These are phyloP conservation scores for Adelges cooleyi DNA, from an alignment of 1,140 invertebrate species.

Conservation along the genomic window DNA sequence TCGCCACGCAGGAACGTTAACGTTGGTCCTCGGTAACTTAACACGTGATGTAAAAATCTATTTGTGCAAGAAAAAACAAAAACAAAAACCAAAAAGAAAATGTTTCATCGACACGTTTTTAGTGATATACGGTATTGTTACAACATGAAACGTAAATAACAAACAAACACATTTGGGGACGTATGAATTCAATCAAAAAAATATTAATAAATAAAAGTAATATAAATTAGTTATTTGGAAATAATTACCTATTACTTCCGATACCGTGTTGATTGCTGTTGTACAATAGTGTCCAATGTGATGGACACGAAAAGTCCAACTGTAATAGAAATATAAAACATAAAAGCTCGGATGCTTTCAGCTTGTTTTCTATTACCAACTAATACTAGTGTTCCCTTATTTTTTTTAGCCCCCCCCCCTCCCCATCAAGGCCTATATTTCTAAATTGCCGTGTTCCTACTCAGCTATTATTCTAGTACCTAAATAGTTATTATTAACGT, in stretches of 20 bases:
- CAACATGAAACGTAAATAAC: background rate
- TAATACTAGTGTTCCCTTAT: background rate
- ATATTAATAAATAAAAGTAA: background rate
- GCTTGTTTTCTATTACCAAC: conserved; percentile 25
- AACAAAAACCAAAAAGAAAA: background rate
- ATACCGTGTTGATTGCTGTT: conserved; percentile 70
- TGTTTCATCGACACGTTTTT: background rate
- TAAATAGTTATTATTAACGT: no score
- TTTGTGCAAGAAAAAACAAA: conserved; percentile 2
- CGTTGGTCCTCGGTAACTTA: conserved; percentile 72
- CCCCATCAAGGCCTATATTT: no score
- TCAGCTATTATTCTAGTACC: no score
- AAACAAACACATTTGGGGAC: background rate
- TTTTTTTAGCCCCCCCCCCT: no score
- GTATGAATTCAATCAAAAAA: no score
- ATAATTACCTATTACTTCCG: conserved; percentile 58
- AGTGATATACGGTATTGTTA: background rate
- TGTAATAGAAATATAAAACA: conserved; percentile 32
- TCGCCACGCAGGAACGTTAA: conserved; percentile 60
- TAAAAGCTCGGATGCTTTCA: conserved; percentile 25
- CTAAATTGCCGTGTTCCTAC: no score
- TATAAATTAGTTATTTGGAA: background rate
- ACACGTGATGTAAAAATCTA: conserved; percentile 69
- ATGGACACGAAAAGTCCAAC: conserved; percentile 44
- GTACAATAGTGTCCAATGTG: conserved; percentile 76